Evolutionary conservation across 2,113 vertebrate genomes (phyloP).

Genomic region (Tricholaema leucomelas): DNA sequence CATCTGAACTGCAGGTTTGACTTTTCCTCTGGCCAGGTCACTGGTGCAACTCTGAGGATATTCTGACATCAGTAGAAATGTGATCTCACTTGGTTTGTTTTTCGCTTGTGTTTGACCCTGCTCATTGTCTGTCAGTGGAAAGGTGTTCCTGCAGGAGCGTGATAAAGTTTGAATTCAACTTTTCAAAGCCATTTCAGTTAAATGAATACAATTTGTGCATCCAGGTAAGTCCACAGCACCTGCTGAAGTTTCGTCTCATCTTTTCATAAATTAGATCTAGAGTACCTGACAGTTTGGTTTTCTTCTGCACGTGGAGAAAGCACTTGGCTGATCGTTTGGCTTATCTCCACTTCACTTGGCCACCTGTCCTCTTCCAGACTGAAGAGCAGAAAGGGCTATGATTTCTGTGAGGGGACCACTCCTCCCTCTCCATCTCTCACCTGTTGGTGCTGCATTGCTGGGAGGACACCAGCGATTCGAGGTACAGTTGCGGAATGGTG

Average conservation of each 20-base stretch:
- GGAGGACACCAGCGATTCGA: not conserved
- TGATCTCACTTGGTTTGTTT: not conserved
- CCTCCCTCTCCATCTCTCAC: not conserved
- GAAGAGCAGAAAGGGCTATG: not conserved
- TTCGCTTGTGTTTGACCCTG: not conserved
- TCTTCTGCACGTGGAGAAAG: not conserved
- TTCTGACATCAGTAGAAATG: not conserved
- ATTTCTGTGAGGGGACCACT: not conserved
- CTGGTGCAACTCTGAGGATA: not conserved
- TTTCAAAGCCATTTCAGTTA: not conserved
- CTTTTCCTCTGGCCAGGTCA: not conserved
- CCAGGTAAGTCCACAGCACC: not conserved
- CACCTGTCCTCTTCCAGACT: not conserved
- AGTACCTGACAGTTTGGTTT: not conserved
- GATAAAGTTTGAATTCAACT: not conserved
- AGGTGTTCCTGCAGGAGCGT: not conserved
- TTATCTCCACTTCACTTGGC: not conserved
- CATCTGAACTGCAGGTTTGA: not conserved
- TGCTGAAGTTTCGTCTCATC: not conserved
- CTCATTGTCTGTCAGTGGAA: not conserved
- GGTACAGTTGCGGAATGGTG: not conserved
- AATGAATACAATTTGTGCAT: not conserved
- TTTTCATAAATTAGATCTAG: not conserved
- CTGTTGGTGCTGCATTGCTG: not conserved
- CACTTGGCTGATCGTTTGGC: not conserved